Percentiles rank a stretch among this genome's conserved stretches.
Conservation (phyloP, 2,888 invertebrate genomes). For the Tetragonula carbonaria region DNA sequence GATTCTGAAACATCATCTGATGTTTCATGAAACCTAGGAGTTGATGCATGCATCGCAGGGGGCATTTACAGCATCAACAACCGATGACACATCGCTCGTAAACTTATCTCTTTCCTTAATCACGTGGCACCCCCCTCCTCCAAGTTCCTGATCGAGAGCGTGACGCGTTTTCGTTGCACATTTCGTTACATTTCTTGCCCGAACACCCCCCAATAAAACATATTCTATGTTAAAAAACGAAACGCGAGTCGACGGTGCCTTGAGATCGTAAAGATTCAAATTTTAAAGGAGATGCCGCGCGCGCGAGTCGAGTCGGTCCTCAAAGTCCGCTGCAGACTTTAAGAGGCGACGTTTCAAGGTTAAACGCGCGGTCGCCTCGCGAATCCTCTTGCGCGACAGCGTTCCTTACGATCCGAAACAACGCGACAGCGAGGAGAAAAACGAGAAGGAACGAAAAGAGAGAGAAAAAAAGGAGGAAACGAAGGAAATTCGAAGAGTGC, state of each 20-base stretch:
- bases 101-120: too few species aligned
- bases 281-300: slow-evolving; percentile 26
- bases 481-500: background rate
- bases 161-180: too few species aligned
- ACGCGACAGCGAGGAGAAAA: background rate
- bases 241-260: slow-evolving; percentile 3
- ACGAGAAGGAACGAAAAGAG: background rate
- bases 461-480: background rate
- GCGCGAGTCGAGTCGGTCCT: slow-evolving; percentile 6
- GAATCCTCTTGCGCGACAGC: background rate
- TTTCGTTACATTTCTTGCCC: too few species aligned
- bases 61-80: too few species aligned
- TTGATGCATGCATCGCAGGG: too few species aligned
- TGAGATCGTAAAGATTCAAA: slow-evolving; percentile 40
- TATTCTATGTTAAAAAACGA: too few species aligned
- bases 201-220: too few species aligned
- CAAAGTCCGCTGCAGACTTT: slow-evolving; percentile 22
- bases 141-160: too few species aligned
- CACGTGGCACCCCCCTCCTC: too few species aligned
- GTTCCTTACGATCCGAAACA: background rate
- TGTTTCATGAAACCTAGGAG: too few species aligned
- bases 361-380: slow-evolving; percentile 6
- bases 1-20: too few species aligned
- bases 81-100: too few species aligned
- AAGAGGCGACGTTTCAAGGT: slow-evolving; percentile 10